Evolutionary conservation across 1,140 invertebrate species (phyloP).

Genomic region (Cherax destructor): DNA sequence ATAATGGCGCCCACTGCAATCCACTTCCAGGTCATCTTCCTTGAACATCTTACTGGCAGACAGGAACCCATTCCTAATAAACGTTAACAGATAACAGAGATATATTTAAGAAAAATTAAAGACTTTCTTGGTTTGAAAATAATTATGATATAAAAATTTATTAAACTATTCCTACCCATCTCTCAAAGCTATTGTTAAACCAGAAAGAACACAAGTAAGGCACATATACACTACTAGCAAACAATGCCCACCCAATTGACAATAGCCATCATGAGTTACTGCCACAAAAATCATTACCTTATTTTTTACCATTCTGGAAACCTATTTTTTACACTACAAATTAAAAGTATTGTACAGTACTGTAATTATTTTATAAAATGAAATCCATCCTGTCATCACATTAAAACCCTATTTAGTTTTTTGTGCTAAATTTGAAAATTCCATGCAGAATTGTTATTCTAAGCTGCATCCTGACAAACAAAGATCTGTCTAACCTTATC

Average conservation of each 20-base stretch:
- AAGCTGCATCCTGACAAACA: too few relatives aligned
- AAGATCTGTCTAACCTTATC: too few relatives aligned
- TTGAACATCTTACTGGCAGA: slow-evolving; percentile 38
- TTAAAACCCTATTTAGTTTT: too few relatives aligned
- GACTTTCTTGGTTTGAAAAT: not conserved
- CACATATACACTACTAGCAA: not conserved
- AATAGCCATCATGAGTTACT: too few relatives aligned
- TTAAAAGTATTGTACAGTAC: too few relatives aligned
- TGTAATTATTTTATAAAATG: too few relatives aligned
- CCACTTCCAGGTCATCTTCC: slow-evolving; percentile 35
- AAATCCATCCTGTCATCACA: too few relatives aligned
- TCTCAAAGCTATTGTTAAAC: not conserved
- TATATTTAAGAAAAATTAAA: not conserved
- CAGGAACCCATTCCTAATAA: slow-evolving; percentile 28
- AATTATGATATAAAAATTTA: not conserved
- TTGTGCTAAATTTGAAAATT: too few relatives aligned
- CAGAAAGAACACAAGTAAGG: not conserved
- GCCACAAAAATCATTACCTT: too few relatives aligned
- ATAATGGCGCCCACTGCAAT: slow-evolving; percentile 42
- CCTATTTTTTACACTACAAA: too few relatives aligned
- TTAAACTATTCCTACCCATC: not conserved
- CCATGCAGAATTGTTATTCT: too few relatives aligned
- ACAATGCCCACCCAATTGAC: not conserved
- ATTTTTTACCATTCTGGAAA: too few relatives aligned
- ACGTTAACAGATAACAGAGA: not conserved